Base-by-base conservation (phyloP, 2,113 vertebrate genomes). In the Pterocles orientalis region DNA sequence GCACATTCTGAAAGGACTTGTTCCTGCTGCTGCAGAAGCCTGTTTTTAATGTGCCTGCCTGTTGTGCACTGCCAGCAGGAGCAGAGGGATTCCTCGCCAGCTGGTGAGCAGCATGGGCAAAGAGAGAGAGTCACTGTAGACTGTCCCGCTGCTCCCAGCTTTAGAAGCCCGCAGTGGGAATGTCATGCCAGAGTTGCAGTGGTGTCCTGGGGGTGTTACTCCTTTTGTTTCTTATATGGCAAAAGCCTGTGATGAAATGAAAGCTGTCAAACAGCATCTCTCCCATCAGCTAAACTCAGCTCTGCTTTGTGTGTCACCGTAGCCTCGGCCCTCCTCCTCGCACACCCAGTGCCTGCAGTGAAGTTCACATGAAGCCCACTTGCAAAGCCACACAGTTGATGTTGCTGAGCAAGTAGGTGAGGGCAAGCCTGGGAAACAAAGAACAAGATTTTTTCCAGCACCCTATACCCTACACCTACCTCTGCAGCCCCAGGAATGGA, bases 321-420 rank as follows among this genome's bases (percentile, higher is more conserved):
- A 33, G 47, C 31, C 45, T 45, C 68, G 80, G 70, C 29, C n/a
- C 12, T 56, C 34, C 47, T 64, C 15, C 43, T 33, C 33, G 51
- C 58, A 45, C 64, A 23, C 5, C 6, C 2, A 3, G 10, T 11
- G 26, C 23, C 25, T n/a, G 66, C 3, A 86, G 26, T 0, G 2
- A 71, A 84, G 26, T 7, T 60, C 18, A 54, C 34, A 53, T 6
- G 10, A 79, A 65, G 34, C 28, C 70, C 45, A 9, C 25, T 14
- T 31, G 10, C 5, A 2, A 39, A 91, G 19, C 31, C 69, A 61
- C 23, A 5, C 10, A 47, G 31, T 4, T 68, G 41, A 5, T 45
- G 51, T 1, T 18, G n/a, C 31, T 65, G 76, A 53, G 14, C 2
- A 10, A 47, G 25, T 0, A 62, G 77, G 36, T 36, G 36, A 86